These are phyloP conservation scores for Latrodectus hesperus DNA, from an alignment of 2,888 invertebrate species.

Conservation along the genomic window DNA sequence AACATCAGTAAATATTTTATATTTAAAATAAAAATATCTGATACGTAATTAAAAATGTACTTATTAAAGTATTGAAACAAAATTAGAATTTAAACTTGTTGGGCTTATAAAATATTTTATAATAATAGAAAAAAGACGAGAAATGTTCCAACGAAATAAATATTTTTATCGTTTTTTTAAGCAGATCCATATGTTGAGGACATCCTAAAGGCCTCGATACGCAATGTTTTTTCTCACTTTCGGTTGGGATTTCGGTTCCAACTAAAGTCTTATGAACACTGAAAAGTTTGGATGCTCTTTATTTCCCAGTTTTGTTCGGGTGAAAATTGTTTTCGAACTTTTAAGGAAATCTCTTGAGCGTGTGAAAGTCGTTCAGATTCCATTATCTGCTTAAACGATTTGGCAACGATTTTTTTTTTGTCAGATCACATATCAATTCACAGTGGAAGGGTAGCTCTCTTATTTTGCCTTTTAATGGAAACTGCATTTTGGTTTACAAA, in stretches of 20 bases:
- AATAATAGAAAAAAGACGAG: too few species aligned
- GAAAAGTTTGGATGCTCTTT: neutral
- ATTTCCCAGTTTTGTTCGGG: neutral
- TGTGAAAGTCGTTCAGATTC: constrained; percentile 4
- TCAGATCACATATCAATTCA: neutral
- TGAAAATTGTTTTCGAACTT: constrained; percentile 2
- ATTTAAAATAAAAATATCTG: too few species aligned
- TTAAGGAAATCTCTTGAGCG: constrained; percentile 1
- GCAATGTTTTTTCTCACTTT: neutral
- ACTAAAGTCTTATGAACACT: neutral
- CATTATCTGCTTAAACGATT: constrained; percentile 36
- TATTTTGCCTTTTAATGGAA: too few species aligned
- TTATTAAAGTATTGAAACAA: too few species aligned
- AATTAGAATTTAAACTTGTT: too few species aligned
- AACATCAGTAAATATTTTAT: too few species aligned
- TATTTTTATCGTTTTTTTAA: too few species aligned
- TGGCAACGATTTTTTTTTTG: neutral
- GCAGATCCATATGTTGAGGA: neutral
- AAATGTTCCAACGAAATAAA: too few species aligned
- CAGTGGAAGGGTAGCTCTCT: too few species aligned
- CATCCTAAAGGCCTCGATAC: neutral
- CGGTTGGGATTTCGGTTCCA: neutral
- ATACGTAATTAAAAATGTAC: too few species aligned
- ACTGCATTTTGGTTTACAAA: too few species aligned
- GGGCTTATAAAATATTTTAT: too few species aligned